Evolutionary conservation across 2,797 vertebrate genomes (phyloP), one percentile per base, ranked within the genome.

Genomic region (Lithobates sylvaticus): DNA sequence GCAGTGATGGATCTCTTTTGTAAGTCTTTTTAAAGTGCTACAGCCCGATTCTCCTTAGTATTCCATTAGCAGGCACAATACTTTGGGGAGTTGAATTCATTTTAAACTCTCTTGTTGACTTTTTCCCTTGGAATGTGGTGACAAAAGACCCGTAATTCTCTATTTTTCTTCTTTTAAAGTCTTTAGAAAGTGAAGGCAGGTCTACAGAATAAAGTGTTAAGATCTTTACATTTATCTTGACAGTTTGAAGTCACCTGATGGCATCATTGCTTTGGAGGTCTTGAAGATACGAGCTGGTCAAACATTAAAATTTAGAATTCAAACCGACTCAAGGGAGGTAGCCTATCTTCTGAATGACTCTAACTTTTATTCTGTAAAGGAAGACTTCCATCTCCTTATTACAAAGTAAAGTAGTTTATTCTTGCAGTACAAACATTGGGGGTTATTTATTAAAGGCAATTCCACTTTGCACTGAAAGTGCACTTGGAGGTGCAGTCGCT

Each of bases 1-100:
- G 79, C 71, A 90, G 72, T 88, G 90, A 92, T 89, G 91, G 91
- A 92, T 91, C 89, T 72, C 78, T 80, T 72, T 89, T 84, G 89
- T 78, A 81, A 84, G 84, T 87, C 78, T 69, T 77, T 39, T 84
- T 81, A 85, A 86, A 54, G 88, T 78, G 69, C 74, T 84, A 78
- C 71, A 90, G 71, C 85, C 47, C 70, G 78, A 58, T 80, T 80
- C 79, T 91, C 77, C 88, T 92, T 91, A 91, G 71, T 54, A 91
- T 91, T 83, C 72, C 75, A 88, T 92, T 90, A 92, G 90, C 88
- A 86, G 90, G 76, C 73, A 85, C 68, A 83, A 79, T 77, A 50
- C 90, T 89, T 88, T 23, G 27, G 91, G 89, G 90, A 91, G 44
- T 67, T 79, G 70, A 65, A 77, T 58, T 85, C 88, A 83, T 90